phyloP scores from a whole-genome alignment of 2,888 invertebrate species.

The Dione juno region DNA sequence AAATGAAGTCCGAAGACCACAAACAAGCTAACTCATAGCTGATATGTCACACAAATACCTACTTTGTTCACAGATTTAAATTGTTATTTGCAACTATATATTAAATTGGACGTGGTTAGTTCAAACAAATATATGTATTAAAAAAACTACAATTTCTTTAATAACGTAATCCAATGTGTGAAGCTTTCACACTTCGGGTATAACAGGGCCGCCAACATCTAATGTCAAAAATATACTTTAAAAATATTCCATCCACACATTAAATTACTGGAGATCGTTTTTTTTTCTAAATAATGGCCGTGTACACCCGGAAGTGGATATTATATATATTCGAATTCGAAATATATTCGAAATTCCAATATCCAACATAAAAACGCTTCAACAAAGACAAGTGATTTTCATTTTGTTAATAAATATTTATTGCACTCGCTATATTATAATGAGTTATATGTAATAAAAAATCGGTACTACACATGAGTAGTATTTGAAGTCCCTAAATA shows the following conservation, averaged over 20 bases:
- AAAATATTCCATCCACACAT: slow-evolving; percentile 23
- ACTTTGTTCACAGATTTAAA: slow-evolving; percentile 51
- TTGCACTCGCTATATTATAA: slow-evolving; percentile 66
- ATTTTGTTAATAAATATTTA: slow-evolving; percentile 70
- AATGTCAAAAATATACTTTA: slow-evolving; percentile 25
- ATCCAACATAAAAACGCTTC: slow-evolving; percentile 38
- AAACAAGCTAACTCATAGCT: slow-evolving; percentile 52
- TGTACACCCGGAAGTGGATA: slow-evolving; percentile 21
- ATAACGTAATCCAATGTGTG: slow-evolving; percentile 15
- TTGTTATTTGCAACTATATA: slow-evolving; percentile 58
- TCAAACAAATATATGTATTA: slow-evolving; percentile 46
- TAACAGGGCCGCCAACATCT: slow-evolving; percentile 14
- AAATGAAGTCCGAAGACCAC: slow-evolving; percentile 52
- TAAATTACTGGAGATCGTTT: slow-evolving; percentile 27
- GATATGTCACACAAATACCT: slow-evolving; percentile 53
- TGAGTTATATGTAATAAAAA: slow-evolving; percentile 49
- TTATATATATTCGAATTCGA: too few relatives aligned
- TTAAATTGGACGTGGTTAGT: slow-evolving; percentile 69
- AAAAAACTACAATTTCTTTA: slow-evolving; percentile 13
- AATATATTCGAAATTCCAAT: slow-evolving; percentile 26
- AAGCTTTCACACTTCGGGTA: slow-evolving; percentile 7
- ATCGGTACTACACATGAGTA: slow-evolving; percentile 49
- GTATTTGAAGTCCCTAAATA: slow-evolving; percentile 44
- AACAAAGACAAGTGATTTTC: slow-evolving; percentile 44
- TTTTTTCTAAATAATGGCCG: slow-evolving; percentile 7